These are phyloP conservation scores for Acanthornis magna DNA, from an alignment of 2,797 vertebrate species.

Conservation along the genomic window DNA sequence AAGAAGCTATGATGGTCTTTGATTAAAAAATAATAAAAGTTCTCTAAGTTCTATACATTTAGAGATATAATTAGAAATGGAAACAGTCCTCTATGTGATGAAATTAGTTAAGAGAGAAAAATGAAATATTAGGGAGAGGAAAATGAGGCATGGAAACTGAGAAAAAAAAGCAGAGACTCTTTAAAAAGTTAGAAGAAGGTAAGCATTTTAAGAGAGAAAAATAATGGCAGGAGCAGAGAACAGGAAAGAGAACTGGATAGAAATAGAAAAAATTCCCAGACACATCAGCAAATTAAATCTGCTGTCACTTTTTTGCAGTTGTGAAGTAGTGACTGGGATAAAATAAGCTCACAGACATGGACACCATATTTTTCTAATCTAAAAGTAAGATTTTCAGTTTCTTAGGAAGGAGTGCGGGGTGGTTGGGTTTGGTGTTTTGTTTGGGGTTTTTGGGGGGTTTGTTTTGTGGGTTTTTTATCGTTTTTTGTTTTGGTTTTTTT, in stretches of 20 bases:
- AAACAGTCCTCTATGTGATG: neutral
- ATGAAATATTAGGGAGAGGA: neutral
- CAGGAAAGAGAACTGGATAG: neutral
- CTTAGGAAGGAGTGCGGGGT: neutral
- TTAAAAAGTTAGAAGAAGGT: neutral
- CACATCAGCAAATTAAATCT: neutral
- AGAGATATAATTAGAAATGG: neutral
- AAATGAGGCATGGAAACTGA: neutral
- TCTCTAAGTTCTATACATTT: neutral
- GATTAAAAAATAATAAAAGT: neutral
- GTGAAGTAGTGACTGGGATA: neutral
- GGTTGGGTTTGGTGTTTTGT: neutral
- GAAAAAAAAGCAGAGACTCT: neutral
- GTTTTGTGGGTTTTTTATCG: too few species aligned
- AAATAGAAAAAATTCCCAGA: neutral
- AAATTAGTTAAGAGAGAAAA: neutral
- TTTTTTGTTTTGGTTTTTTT: neutral
- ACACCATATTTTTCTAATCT: neutral
- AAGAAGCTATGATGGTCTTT: neutral
- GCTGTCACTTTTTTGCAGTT: neutral
- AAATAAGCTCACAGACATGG: neutral
- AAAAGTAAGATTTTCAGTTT: neutral
- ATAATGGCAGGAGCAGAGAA: neutral
- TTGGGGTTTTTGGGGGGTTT: too few species aligned
- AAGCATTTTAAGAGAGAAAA: neutral